Conservation (phyloP, 1,140 invertebrate species). For the Nymphalis io region DNA sequence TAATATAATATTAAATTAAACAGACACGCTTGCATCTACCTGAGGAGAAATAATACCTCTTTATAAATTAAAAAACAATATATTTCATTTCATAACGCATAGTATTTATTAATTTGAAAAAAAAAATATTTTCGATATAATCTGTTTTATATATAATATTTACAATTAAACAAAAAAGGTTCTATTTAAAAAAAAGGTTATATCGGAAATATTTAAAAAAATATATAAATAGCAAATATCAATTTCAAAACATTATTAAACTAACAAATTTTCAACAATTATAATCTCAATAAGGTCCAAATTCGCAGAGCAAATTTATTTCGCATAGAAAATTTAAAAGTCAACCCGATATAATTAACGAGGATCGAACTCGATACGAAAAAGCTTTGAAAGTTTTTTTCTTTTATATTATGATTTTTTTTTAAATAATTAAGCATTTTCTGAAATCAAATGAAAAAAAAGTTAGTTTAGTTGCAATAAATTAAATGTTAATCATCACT, state of each 20-base stretch:
- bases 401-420: no score
- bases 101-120: background rate
- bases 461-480: no score
- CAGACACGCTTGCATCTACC: no score
- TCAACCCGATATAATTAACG: background rate
- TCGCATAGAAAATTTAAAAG: background rate
- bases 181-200: conserved; percentile 1
- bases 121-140: conserved; percentile 9
- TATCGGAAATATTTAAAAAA: conserved; percentile 7
- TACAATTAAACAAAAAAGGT: background rate
- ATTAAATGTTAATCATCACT: no score
- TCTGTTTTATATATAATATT: background rate
- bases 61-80: background rate
- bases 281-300: background rate
- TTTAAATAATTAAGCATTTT: no score
- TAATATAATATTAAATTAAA: background rate
- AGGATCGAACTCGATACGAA: conserved; percentile 13
- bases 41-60: no score
- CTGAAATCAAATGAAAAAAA: background rate
- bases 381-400: no score
- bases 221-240: background rate
- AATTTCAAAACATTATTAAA: background rate
- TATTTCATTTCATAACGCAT: conserved; percentile 3
- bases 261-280: background rate
- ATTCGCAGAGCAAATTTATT: conserved; percentile 9